phyloP scores from a whole-genome alignment of 2,797 vertebrate genomes.

The Parauchenoglanis ngamensis region DNA sequence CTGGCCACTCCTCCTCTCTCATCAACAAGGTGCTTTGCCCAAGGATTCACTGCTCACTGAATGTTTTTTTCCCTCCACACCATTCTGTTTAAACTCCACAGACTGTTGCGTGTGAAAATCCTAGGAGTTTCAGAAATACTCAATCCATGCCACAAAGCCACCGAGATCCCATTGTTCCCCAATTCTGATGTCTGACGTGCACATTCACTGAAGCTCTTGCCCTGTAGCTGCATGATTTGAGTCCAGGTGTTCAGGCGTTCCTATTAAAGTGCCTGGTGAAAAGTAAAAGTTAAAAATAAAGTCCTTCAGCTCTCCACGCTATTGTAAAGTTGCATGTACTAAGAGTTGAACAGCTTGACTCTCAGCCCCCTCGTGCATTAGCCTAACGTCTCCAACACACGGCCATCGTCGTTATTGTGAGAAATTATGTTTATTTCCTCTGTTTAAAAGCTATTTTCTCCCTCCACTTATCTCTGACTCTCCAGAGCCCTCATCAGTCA shows the following conservation, averaged over 20 bases:
- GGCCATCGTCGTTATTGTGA: slow-evolving; percentile 18
- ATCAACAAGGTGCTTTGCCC: neutral
- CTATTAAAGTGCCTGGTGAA: neutral
- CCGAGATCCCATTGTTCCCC: neutral
- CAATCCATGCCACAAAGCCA: neutral
- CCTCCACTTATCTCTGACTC: slow-evolving; percentile 30
- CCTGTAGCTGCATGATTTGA: neutral
- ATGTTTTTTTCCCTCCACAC: neutral
- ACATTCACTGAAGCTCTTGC: neutral
- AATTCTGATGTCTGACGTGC: neutral
- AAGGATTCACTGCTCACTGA: neutral
- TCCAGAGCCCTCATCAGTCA: slow-evolving; percentile 33
- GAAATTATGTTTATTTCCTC: slow-evolving; percentile 46
- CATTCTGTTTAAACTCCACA: neutral
- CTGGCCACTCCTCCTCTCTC: neutral
- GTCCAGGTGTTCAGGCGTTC: neutral
- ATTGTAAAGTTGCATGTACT: neutral
- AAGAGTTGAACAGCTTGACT: neutral
- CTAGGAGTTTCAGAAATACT: neutral
- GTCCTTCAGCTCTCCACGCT: neutral
- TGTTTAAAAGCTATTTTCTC: slow-evolving; percentile 46
- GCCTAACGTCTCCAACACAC: neutral
- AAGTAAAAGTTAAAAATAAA: neutral
- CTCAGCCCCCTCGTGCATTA: neutral
- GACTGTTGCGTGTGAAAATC: neutral